phyloP scores from a whole-genome alignment of 2,113 vertebrate species.

The Serilophus lunatus region DNA sequence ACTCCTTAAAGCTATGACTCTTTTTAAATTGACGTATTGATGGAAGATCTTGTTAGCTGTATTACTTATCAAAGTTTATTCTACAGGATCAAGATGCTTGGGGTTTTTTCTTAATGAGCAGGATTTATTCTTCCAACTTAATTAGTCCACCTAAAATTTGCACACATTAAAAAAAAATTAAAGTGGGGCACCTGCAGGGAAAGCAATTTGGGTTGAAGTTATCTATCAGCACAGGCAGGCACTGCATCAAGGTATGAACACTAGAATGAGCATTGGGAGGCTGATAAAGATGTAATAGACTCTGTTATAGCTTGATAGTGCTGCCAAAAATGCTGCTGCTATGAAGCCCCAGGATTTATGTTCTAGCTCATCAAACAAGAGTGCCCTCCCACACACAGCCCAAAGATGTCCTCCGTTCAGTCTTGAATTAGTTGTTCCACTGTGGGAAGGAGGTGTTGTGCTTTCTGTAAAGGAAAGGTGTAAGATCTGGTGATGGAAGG shows the following conservation, averaged over 20 bases:
- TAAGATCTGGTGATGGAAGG: not conserved
- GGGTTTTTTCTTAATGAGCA: not conserved
- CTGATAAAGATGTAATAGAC: not conserved
- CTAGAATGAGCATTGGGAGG: not conserved
- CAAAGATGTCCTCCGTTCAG: not conserved
- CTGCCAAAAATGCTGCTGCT: not conserved
- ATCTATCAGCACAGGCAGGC: not conserved
- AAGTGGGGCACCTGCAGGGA: not conserved
- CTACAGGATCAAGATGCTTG: not conserved
- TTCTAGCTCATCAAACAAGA: not conserved
- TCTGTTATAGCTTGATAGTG: not conserved
- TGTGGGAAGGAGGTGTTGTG: fast-evolving
- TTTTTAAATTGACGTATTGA: not conserved
- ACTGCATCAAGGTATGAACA: not conserved
- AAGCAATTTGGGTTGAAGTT: not conserved
- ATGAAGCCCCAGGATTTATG: not conserved
- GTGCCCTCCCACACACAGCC: not conserved
- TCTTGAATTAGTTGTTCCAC: not conserved
- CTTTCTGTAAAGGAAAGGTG: not conserved
- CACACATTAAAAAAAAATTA: not conserved
- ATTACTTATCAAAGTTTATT: not conserved
- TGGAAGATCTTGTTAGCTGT: not conserved
- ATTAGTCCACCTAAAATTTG: not conserved
- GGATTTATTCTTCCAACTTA: not conserved
- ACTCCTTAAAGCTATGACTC: not conserved